Evolutionary conservation across 2,888 invertebrate genomes (phyloP), one percentile per base, ranked within the genome.

Genomic region (Lasioglossum morio): DNA sequence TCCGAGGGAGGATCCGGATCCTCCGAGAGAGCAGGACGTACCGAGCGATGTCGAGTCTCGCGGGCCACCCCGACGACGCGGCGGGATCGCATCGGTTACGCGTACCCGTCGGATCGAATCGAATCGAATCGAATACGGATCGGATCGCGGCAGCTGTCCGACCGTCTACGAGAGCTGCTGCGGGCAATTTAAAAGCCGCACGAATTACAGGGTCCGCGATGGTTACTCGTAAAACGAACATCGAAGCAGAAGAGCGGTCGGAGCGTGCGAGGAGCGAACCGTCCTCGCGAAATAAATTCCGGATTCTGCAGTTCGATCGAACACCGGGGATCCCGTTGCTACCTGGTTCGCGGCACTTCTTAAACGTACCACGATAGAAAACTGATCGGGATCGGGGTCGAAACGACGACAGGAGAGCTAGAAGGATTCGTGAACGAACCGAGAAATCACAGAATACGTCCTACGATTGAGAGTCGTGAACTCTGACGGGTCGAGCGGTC

Each of bases 201-300:
- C 85, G 89, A 89, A 92, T 92, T 92, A 92, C 91, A 92, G 92
- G 92, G 91, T 90, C 87, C 89, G 89, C 80, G 89, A 81, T 88
- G 76, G 89, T 92, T 90, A 89, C 84, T 88, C 82, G 84, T 82
- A 82, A 87, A 84, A 87, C 87, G 81, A 76, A 72, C 23, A 30
- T 27, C 60, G 5, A 40, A 12, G 40, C 43, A 19, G 27, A 46
- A 3, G 72, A 43, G 27, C 16, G 30, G 76, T n/a, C 37, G 40
- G 78, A 53, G 34, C 46, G 30, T 63, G 80, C 37, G 70, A 34
- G 84, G 63, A 79, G 69, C 78, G 75, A 27, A 72, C 70, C 79
- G 70, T 60, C 86, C 81, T 84, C 88, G 77, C 74, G 85, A 87
- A 90, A 88, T 85, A 86, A 86, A 90, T 89, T 86, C 87, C 90